Base-by-base conservation (phyloP, 2,797 vertebrate species). In the Mus spretus region DNA sequence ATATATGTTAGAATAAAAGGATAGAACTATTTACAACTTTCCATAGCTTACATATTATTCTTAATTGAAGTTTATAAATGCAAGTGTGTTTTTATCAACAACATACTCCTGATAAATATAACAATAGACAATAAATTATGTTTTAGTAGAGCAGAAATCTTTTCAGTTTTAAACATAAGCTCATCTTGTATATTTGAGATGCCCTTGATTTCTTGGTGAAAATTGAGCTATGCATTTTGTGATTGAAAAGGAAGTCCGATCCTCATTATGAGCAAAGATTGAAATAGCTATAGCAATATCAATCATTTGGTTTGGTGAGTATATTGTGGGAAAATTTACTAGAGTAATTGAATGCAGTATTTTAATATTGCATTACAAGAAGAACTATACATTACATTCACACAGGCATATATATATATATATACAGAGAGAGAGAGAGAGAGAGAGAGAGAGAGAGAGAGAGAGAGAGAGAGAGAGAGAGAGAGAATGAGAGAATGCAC, bases 1-100 rank as follows among this genome's bases (percentile, higher is more conserved):
- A 82, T 89, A 95, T 50, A 31, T 37, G 28, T 89, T 96, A 96
- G 90, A 94, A 95, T 94, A 92, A 97, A 97, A 83, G 2, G 65
- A 95, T 65, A 96, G 97, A 98, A 97, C 96, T 98, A 90, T 89
- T 89, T 83, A 53, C 96, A 97, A 96, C 97, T 93, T 92, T 96
- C 94, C 94, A 98, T 89, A 97, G 79, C 94, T 96, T 97, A 89
- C 94, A 98, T 96, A 96, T 97, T 94, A 40, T 97, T 97, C 97
- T 98, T 98, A 98, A 98, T 98, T 98, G 95, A 61, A 98, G 94
- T 97, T 98, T 98, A 97, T 97, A 98, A 98, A 97, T 96, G 97
- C 98, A 98, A 98, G 95, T 98, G 97, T 96, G 0, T 86, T 96
- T 97, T 98, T 97, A 97, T 97, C 97, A 98, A 96, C 75, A 50